Evolutionary conservation across 1,140 invertebrate species (phyloP).

Genomic region (Stenopsyche tienmushanensis): DNA sequence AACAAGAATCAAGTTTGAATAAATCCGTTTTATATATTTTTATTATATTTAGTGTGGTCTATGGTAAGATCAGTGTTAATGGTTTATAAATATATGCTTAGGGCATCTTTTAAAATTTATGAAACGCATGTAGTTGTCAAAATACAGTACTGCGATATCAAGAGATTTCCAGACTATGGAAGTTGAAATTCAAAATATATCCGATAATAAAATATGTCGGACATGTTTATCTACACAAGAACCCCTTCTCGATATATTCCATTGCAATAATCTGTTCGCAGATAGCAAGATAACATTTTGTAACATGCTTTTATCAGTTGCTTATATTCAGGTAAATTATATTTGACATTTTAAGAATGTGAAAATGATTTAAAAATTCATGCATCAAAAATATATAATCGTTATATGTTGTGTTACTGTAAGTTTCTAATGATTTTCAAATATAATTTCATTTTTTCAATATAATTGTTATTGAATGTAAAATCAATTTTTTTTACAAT

Average conservation of each 20-base stretch:
- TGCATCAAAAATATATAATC: not conserved
- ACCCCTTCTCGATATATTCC: slow-evolving; percentile 30
- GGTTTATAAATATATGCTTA: too few species aligned
- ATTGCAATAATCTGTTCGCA: not conserved
- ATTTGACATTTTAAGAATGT: not conserved
- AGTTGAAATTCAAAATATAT: too few species aligned
- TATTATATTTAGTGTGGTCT: too few species aligned
- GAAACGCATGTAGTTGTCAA: too few species aligned
- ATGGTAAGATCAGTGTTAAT: too few species aligned
- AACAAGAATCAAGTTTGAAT: too few species aligned
- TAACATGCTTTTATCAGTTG: slow-evolving; percentile 28
- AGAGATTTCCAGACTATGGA: too few species aligned
- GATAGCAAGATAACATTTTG: slow-evolving; percentile 26
- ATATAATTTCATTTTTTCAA: not conserved
- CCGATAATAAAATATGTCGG: slow-evolving; percentile 31
- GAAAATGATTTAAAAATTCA: not conserved
- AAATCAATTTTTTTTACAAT: not conserved
- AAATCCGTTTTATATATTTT: too few species aligned
- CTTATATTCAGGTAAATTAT: slow-evolving; percentile 32
- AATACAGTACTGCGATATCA: too few species aligned
- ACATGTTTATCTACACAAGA: slow-evolving; percentile 31
- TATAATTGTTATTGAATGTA: not conserved
- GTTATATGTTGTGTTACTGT: not conserved
- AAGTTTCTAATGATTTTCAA: not conserved
- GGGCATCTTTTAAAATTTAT: too few species aligned